A percentile compares a stretch with the other conserved stretches of the same genome.
Evolutionary conservation across 2,888 invertebrate species (phyloP).

Genomic region (Epiblema foenella): DNA sequence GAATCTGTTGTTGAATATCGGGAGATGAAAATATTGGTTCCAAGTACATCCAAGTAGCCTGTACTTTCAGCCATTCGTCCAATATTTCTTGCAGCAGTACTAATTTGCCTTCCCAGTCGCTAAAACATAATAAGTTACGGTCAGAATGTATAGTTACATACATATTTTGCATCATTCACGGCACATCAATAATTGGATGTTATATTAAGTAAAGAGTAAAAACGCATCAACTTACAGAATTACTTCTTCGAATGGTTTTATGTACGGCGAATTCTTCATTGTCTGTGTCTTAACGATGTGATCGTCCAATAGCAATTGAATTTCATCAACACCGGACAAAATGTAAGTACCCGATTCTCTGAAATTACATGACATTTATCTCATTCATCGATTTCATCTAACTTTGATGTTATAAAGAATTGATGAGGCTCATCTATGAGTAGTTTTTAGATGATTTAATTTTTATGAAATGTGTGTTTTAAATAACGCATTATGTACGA

Average conservation of each 20-base stretch:
- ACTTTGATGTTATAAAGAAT: background rate
- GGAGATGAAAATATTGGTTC: constrained; percentile 99
- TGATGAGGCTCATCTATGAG: background rate
- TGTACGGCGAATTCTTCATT: constrained; percentile 98
- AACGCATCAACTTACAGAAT: constrained; percentile 85
- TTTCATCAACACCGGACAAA: constrained; percentile 95
- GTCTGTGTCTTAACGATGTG: constrained; percentile 98
- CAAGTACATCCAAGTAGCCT: constrained; percentile 98
- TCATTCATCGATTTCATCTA: too few species aligned
- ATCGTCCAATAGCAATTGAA: constrained; percentile 96
- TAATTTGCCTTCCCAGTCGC: constrained; percentile 96
- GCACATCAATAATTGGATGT: too few species aligned
- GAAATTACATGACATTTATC: constrained; percentile 27
- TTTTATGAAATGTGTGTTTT: too few species aligned
- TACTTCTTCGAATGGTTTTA: constrained; percentile 96
- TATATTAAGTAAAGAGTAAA: too few species aligned
- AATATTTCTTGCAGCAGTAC: constrained; percentile 95
- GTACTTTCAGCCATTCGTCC: constrained; percentile 98
- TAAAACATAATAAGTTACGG: constrained; percentile 61
- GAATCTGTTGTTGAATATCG: constrained; percentile 99
- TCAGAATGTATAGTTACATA: background rate
- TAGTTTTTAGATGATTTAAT: too few species aligned
- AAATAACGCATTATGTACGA: too few species aligned
- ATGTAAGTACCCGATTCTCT: constrained; percentile 96
- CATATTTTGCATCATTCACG: background rate